These are phyloP conservation scores for Ageneiosus marmoratus DNA, from an alignment of 2,113 vertebrate genomes.

Conservation along the genomic window DNA sequence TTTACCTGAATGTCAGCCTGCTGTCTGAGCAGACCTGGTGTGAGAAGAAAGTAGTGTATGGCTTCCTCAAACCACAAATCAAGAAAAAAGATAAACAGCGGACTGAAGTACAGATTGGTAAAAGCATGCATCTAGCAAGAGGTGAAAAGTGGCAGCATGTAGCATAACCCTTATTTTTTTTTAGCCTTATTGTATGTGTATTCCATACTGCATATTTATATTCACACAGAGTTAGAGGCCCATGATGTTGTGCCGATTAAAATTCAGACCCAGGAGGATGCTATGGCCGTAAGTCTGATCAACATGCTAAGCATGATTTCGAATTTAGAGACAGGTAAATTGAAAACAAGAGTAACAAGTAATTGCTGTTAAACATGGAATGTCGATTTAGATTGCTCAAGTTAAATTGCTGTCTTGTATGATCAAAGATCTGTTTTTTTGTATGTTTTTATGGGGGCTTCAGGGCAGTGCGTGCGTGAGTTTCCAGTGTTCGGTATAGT, in stretches of 20 bases:
- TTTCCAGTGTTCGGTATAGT: slow-evolving; percentile 76
- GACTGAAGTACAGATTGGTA: slow-evolving; percentile 60
- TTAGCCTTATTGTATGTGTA: background rate
- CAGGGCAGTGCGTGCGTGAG: slow-evolving; percentile 68
- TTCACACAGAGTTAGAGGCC: slow-evolving; percentile 68
- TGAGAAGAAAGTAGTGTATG: slow-evolving; percentile 71
- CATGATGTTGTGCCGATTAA: slow-evolving; percentile 66
- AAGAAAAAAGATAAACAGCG: slow-evolving; percentile 55
- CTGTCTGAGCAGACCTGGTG: slow-evolving; percentile 75
- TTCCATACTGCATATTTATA: background rate
- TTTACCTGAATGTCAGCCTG: slow-evolving; percentile 69
- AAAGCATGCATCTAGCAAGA: slow-evolving; percentile 73
- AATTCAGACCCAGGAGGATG: slow-evolving; percentile 64
- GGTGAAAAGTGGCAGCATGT: slow-evolving; percentile 44
- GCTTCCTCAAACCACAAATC: slow-evolving; percentile 60
- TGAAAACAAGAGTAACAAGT: background rate
- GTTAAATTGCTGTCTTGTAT: background rate
- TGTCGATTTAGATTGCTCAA: background rate
- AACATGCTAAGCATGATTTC: slow-evolving; percentile 69
- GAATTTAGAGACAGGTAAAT: slow-evolving; percentile 65
- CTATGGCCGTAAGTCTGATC: slow-evolving; percentile 70
- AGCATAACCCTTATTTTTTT: background rate
- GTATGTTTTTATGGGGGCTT: background rate
- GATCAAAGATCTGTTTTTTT: background rate
- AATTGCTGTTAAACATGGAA: background rate